Conservation (phyloP, 2,113 vertebrate genomes). For the Scalopus aquaticus region DNA sequence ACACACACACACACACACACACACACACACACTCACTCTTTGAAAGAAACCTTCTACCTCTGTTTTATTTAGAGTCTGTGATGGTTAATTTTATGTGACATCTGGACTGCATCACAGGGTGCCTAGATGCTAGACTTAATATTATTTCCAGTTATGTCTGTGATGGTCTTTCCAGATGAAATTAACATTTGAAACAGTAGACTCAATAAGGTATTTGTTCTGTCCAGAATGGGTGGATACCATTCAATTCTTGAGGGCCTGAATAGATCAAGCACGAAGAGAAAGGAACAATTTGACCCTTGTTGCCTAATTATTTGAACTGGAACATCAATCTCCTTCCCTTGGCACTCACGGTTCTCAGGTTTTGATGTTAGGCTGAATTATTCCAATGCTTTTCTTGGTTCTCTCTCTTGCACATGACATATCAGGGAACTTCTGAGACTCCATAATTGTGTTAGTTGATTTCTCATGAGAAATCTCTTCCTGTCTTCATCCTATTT, state of each 20-base stretch:
- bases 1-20: not conserved
- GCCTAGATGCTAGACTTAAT: not conserved
- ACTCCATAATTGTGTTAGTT: too few relatives aligned
- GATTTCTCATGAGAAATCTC: not conserved
- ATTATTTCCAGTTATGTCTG: too few relatives aligned
- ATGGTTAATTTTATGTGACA: too few relatives aligned
- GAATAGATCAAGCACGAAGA: not conserved
- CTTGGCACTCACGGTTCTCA: not conserved
- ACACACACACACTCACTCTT: not conserved
- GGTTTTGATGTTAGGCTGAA: not conserved
- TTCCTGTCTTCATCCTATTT: not conserved
- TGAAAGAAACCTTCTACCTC: not conserved
- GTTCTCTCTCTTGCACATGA: not conserved
- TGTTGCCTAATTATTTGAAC: not conserved
- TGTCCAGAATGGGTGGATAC: not conserved
- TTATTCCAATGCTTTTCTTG: not conserved
- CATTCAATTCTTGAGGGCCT: not conserved
- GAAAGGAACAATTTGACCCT: not conserved
- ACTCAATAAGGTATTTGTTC: not conserved
- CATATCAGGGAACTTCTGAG: not conserved
- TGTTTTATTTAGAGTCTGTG: not conserved
- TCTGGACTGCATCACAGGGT: too few relatives aligned
- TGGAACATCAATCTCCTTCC: not conserved
- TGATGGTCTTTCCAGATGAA: too few relatives aligned
- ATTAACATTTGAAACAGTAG: not conserved